phyloP scores from a whole-genome alignment of 2,797 vertebrate species.

The Neosilurus mollespiculum region DNA sequence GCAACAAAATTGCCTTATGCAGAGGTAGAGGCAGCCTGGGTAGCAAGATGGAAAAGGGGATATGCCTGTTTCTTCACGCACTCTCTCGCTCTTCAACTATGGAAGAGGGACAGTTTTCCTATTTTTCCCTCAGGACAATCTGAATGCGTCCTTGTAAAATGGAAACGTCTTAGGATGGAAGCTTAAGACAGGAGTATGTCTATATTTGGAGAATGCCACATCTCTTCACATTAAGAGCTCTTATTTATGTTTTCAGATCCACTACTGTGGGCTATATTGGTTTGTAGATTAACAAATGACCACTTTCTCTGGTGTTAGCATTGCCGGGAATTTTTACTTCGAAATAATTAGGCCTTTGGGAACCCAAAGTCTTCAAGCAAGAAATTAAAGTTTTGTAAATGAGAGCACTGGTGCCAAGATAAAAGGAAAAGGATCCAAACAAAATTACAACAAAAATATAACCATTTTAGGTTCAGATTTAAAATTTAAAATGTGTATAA shows the following conservation, averaged over 20 bases:
- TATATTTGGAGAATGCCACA: constrained; percentile 37
- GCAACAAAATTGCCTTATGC: constrained; percentile 49
- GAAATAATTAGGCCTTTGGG: neutral
- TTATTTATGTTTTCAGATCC: constrained; percentile 50
- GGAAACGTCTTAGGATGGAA: constrained; percentile 29
- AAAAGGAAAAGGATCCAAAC: neutral
- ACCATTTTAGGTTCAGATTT: neutral
- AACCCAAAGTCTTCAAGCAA: neutral
- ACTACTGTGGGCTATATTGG: neutral
- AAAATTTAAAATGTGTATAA: neutral
- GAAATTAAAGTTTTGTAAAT: neutral
- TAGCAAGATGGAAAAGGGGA: constrained; percentile 50
- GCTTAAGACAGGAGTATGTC: constrained; percentile 4
- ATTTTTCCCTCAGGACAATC: constrained; percentile 52
- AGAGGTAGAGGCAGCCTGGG: constrained; percentile 48
- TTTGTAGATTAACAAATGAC: neutral
- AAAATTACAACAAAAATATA: neutral
- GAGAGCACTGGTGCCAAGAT: neutral
- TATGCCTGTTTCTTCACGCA: constrained; percentile 40
- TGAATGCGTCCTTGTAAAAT: constrained; percentile 58
- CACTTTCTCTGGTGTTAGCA: neutral
- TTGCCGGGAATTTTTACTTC: neutral
- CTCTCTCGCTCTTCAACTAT: constrained; percentile 44
- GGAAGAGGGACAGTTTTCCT: constrained; percentile 42
- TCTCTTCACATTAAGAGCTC: constrained; percentile 56